Base-by-base conservation (phyloP, 2,888 invertebrate species). In the Cataglyphis livida region DNA sequence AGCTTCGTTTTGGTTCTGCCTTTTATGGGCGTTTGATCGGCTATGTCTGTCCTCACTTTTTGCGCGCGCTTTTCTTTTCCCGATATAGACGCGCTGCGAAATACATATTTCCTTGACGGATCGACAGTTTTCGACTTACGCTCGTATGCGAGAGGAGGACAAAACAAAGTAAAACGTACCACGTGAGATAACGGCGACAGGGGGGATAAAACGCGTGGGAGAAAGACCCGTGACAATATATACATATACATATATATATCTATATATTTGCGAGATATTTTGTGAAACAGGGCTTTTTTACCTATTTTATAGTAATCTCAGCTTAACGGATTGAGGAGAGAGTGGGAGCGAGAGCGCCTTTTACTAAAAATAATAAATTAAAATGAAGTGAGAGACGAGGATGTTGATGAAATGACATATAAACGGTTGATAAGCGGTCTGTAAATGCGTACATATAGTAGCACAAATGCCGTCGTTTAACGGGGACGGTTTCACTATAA, bases 221-320 rank as follows among this genome's bases (percentile, higher is more conserved):
- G 68, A 87, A 90, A 88, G 89, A 91, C 87, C 75, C 91, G 90
- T 91, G 92, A 92, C 92, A 92, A 92, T 92, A 92, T 92, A 90
- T 90, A 88, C 87, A 91, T 90, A 91, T 91, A 88, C 84, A 87
- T 76, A 87, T 75, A 88, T 90, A 89, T 90, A 90, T 90, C 84
- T 85, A 89, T 89, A 91, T 89, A 91, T 91, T 91, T 91, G 90
- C 91, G 90, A 91, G 86, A 91, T 92, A 92, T 92, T 92, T 92
- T 92, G 91, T 92, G 92, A 92, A 79, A 90, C 89, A 92, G 90
- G 89, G 92, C 92, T 92, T 92, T 92, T 92, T 92, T 91, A 92
- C 89, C 91, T 92, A 92, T 92, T 92, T 92, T 92, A 92, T 92
- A 92, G 91, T 91, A 92, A 91, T 90, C 92, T 90, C 92, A 91